Evolutionary conservation across 2,888 invertebrate genomes (phyloP).

Genomic region (Cantharis lateralis): DNA sequence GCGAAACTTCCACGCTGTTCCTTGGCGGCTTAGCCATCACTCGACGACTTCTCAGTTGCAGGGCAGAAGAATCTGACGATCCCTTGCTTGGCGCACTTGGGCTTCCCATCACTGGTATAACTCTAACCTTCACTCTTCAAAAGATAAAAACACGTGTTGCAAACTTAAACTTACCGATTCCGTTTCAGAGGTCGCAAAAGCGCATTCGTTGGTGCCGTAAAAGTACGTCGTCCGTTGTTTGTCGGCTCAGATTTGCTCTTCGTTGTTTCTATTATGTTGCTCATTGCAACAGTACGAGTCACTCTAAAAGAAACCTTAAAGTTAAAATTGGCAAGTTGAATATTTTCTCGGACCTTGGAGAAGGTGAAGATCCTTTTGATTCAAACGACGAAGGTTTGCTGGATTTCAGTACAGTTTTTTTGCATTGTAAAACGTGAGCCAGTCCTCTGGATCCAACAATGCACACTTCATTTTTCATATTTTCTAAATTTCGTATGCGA

Average conservation of each 20-base stretch:
- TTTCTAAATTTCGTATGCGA: neutral
- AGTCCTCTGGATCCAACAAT: conserved; percentile 17
- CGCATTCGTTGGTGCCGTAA: neutral
- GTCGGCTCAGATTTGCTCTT: conserved; percentile 6
- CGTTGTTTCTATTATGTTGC: neutral
- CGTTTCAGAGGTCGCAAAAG: conserved; percentile 20
- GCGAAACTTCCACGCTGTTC: conserved; percentile 6
- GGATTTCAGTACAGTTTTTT: neutral
- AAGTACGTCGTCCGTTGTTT: neutral
- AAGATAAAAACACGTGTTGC: conserved; percentile 18
- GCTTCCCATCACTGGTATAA: conserved; percentile 43
- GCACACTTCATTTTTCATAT: conserved; percentile 8
- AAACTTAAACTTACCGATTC: conserved; percentile 35
- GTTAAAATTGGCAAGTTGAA: neutral
- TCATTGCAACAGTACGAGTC: neutral
- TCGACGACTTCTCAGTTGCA: conserved; percentile 18
- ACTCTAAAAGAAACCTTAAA: neutral
- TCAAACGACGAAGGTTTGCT: neutral
- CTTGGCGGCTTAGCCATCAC: neutral
- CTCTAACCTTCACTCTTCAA: conserved; percentile 59
- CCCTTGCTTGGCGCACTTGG: conserved; percentile 35
- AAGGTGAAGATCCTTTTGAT: neutral
- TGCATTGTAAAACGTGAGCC: conserved; percentile 2
- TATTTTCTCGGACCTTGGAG: neutral
- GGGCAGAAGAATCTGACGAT: conserved; percentile 5